These are phyloP conservation scores for Oopsacas minuta DNA, from an alignment of 37 sponge, comb jelly and placozoan genomes.

Conservation along the genomic window DNA sequence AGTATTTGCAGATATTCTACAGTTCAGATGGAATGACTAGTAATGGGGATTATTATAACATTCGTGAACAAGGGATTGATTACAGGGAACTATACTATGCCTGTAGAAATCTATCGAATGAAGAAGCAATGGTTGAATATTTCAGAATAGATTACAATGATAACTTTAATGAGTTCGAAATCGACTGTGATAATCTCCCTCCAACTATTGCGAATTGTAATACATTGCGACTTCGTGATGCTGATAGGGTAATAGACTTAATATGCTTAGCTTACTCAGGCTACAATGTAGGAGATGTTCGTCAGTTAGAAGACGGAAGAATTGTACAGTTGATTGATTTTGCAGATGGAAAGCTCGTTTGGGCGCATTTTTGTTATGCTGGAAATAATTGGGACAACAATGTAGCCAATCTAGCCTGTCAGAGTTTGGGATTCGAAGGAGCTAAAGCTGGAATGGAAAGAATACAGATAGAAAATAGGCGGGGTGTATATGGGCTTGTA, in stretches of 20 bases:
- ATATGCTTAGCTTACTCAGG: not conserved
- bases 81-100: not conserved
- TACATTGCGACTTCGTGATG: not conserved
- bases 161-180: not conserved
- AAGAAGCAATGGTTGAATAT: not conserved
- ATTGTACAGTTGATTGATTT: not conserved
- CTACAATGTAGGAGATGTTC: not conserved
- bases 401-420: not conserved
- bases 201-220: not conserved
- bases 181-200: not conserved
- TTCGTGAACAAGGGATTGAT: not conserved
- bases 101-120: not conserved
- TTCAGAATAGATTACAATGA: not conserved
- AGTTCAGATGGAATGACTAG: not conserved
- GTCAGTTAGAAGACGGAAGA: not conserved
- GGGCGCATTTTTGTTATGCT: not conserved
- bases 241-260: not conserved
- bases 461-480: not conserved
- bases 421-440: conserved; percentile 4
- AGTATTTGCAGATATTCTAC: not conserved
- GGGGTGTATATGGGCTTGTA: not conserved
- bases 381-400: not conserved
- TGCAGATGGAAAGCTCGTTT: not conserved
- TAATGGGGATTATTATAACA: not conserved
- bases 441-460: not conserved